Evolutionary conservation across 1,140 invertebrate species (phyloP).

Genomic region (Nomia melanderi): DNA sequence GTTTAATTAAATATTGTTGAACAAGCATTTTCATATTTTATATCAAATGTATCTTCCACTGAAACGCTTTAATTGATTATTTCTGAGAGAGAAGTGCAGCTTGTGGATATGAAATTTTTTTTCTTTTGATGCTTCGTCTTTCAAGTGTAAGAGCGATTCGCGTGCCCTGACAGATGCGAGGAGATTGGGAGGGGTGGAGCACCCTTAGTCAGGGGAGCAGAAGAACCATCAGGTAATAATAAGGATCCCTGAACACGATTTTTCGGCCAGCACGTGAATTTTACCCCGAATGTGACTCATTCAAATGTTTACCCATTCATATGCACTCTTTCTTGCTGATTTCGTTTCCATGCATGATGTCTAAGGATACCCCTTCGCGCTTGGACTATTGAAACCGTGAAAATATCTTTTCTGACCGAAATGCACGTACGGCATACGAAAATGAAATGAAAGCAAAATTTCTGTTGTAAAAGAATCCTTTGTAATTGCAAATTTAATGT

Average conservation of each 20-base stretch:
- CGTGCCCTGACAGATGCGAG: conserved; percentile 77
- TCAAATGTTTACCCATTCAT: conserved; percentile 62
- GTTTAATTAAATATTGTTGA: too few species aligned
- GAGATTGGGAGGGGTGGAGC: conserved; percentile 63
- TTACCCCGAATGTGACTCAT: conserved; percentile 70
- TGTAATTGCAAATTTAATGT: too few species aligned
- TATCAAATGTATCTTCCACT: neutral
- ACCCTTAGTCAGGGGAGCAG: conserved; percentile 52
- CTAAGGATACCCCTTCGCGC: neutral
- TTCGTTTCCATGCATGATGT: too few species aligned
- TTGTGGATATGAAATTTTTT: conserved; percentile 59
- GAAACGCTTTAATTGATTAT: conserved; percentile 30
- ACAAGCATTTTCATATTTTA: too few species aligned
- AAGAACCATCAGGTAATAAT: conserved; percentile 76
- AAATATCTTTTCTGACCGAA: neutral
- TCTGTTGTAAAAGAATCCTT: too few species aligned
- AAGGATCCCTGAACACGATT: conserved; percentile 68
- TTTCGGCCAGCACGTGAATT: conserved; percentile 58
- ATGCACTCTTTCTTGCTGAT: neutral
- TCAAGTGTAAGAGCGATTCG: conserved; percentile 65
- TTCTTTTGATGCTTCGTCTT: conserved; percentile 71
- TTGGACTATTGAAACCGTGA: too few species aligned
- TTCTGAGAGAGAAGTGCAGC: conserved; percentile 14
- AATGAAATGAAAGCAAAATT: too few species aligned
- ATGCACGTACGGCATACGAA: too few species aligned